Conservation (phyloP, 2,888 invertebrate species). For the Palloptera scutellata region DNA sequence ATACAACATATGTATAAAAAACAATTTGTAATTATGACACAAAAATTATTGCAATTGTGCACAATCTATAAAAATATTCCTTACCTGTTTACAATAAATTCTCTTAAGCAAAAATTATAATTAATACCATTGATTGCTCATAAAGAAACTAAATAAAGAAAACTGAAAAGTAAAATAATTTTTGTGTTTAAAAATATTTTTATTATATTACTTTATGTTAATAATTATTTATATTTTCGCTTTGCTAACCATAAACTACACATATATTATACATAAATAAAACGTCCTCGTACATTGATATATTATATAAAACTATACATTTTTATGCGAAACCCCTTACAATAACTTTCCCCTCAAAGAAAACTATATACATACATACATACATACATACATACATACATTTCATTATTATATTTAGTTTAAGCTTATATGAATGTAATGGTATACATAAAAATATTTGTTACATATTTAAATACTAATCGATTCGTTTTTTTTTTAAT, state of each 20-base stretch:
- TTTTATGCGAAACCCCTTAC: neutral
- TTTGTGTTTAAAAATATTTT: conserved; percentile 27
- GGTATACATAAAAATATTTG: conserved; percentile 12
- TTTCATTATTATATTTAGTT: neutral
- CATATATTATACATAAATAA: neutral
- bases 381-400: conserved; percentile 12
- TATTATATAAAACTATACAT: neutral
- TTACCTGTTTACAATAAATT: conserved; percentile 16
- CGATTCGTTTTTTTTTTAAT: conserved; percentile 50
- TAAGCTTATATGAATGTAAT: neutral
- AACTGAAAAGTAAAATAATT: conserved; percentile 8
- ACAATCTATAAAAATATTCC: conserved; percentile 43
- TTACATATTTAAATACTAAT: conserved; percentile 47
- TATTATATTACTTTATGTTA: conserved; percentile 31
- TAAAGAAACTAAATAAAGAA: too few relatives aligned
- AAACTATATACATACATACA: conserved; percentile 4
- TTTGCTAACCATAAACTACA: conserved; percentile 44
- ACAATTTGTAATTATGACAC: conserved; percentile 34
- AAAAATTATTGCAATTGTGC: conserved; percentile 49
- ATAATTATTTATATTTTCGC: conserved; percentile 40
- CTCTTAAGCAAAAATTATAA: neutral
- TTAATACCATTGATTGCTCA: too few relatives aligned
- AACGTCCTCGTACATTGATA: neutral
- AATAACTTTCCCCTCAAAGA: neutral
- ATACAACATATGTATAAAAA: conserved; percentile 27